These are phyloP conservation scores for Helobdella robusta DNA, from an alignment of 2,888 invertebrate species.

Conservation along the genomic window DNA sequence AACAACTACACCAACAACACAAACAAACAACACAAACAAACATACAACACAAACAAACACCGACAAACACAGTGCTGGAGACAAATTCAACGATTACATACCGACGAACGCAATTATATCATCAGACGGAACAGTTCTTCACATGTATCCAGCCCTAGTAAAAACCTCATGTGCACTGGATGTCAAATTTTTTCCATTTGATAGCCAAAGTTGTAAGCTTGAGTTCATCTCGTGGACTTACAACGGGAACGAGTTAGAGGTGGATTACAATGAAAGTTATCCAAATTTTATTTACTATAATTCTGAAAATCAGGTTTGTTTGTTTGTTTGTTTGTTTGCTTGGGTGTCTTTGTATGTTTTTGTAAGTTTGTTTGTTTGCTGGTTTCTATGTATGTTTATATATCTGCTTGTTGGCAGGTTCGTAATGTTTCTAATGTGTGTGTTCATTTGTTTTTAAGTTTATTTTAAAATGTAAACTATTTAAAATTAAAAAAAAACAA, in stretches of 20 bases:
- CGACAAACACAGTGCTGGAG: conserved; percentile 32
- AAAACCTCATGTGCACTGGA: conserved; percentile 51
- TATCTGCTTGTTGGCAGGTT: too few relatives aligned
- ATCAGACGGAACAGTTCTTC: conserved; percentile 51
- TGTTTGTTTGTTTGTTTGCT: background rate
- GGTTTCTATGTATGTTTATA: background rate
- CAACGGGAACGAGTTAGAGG: conserved; percentile 47
- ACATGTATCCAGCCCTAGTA: conserved; percentile 52
- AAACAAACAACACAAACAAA: background rate
- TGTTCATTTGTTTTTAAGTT: too few relatives aligned
- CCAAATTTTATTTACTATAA: conserved; percentile 54
- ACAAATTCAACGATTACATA: conserved; percentile 38
- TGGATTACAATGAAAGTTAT: conserved; percentile 34
- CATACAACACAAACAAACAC: background rate
- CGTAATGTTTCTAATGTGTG: too few relatives aligned
- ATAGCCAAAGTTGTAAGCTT: conserved; percentile 51
- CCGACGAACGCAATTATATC: conserved; percentile 52
- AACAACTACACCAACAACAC: too few relatives aligned
- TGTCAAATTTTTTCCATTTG: conserved; percentile 54
- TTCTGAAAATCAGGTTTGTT: conserved; percentile 69
- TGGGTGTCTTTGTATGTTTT: background rate
- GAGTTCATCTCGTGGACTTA: conserved; percentile 54
- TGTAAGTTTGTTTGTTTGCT: background rate
- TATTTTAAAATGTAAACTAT: too few relatives aligned
- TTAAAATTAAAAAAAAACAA: too few relatives aligned